A percentile compares a stretch with the other conserved stretches of the same genome.
phyloP scores from a whole-genome alignment of 2,797 vertebrate genomes.

The Lacerta viridis region DNA sequence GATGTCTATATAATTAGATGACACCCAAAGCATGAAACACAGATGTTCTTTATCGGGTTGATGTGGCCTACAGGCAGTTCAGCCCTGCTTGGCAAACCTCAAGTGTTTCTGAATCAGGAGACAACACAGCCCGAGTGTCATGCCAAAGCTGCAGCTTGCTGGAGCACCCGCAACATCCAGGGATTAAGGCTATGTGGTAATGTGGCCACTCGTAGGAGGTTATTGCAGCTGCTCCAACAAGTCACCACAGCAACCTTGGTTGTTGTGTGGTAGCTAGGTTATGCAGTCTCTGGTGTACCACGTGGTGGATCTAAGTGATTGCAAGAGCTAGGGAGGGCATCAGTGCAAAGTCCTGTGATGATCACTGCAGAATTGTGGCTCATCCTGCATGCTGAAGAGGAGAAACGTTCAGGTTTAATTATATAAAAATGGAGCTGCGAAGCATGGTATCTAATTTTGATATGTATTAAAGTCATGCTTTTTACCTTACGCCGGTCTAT shows the following conservation, averaged over 20 bases:
- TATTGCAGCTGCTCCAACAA: not conserved
- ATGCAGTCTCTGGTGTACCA: no score
- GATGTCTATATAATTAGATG: not conserved
- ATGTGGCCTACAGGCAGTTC: not conserved
- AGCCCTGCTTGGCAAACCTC: not conserved
- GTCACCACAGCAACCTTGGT: not conserved
- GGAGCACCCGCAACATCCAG: not conserved
- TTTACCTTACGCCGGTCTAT: no score
- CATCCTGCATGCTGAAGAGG: not conserved
- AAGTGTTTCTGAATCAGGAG: not conserved
- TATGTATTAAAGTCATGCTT: not conserved
- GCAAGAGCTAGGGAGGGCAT: no score
- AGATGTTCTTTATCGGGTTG: not conserved
- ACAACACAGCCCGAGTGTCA: not conserved
- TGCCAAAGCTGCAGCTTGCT: not conserved
- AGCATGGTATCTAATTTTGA: not conserved
- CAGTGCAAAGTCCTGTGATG: not conserved
- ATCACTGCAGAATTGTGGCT: not conserved
- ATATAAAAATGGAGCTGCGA: not conserved
- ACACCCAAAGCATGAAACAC: not conserved
- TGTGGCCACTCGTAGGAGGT: not conserved
- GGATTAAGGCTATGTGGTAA: not conserved
- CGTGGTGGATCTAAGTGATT: no score
- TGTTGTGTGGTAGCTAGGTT: no score
- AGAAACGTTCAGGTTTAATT: not conserved